Base-by-base conservation (phyloP, 2,113 vertebrate genomes). In the Cairina moschata region DNA sequence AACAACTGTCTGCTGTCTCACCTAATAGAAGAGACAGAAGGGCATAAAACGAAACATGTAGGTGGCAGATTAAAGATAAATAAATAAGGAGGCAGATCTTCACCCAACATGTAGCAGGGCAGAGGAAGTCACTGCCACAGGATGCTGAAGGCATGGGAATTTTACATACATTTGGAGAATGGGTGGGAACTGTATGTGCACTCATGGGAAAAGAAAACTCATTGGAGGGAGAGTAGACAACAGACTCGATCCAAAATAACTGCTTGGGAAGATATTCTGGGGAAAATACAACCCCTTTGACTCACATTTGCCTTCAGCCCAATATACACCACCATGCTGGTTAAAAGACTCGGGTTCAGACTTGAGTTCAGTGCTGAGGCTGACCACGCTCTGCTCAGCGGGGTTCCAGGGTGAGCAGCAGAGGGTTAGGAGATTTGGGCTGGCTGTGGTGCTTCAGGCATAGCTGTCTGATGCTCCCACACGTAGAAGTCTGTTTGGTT, bases 41-140 rank as follows among this genome's bases (percentile, higher is more conserved):
- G 72, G 63, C 88, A 88, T 66, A 88, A 83, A 93, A 93, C 83
- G 75, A 91, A 96, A 90, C 85, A 80, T 91, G 96, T 95, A 91
- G 77, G 85, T 69, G 68, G 63, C 71, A 90, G 78, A 88, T 91
- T 83, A 91, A 93, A 95, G 75, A 18, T 26, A 60, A 80, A 91
- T 22, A 21, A 50, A 29, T 16, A 28, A 44, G 52, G 46, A n/a
- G 17, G 34, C 44, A 86, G 58, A 66, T 80, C 40, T 60, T 88
- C 28, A 17, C 67, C 67, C 50, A 62, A 12, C 16, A 20, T 0
- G 0, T 13, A 34, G 73, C 81, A 71, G 46, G 78, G 40, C 42
- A 40, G 48, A 29, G n/a, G 46, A 62, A 87, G 52, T 59, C 60
- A 16, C 83, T 84, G 84, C 77, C 87, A 83, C 34, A 13, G 40